These are phyloP conservation scores for Caenorhabditis imperialis DNA, from an alignment of 2,888 invertebrate genomes.

Conservation along the genomic window DNA sequence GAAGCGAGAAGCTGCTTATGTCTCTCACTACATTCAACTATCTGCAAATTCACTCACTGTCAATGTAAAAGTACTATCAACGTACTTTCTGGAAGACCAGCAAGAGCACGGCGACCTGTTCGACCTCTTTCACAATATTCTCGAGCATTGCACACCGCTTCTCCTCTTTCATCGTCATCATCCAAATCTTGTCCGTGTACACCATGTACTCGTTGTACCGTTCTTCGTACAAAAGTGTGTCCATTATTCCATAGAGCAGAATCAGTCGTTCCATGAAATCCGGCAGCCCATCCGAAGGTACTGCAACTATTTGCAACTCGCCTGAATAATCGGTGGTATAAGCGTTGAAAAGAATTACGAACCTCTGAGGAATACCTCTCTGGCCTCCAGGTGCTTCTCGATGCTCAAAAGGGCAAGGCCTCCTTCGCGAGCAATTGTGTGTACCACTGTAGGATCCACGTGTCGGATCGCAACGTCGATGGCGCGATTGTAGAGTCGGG, in stretches of 20 bases:
- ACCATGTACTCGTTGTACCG: conserved; percentile 44
- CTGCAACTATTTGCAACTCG: conserved; percentile 27
- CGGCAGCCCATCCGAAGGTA: conserved; percentile 4
- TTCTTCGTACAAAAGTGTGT: conserved; percentile 30
- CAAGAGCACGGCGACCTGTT: conserved; percentile 31
- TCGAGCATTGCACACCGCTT: conserved; percentile 19
- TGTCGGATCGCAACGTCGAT: conserved; percentile 31
- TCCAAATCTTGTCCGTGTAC: conserved; percentile 46
- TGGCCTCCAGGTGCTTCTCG: conserved; percentile 22
- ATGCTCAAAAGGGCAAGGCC: conserved; percentile 29
- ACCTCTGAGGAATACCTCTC: conserved; percentile 27
- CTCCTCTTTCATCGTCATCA: conserved; percentile 43
- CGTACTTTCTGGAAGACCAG: conserved; percentile 25
- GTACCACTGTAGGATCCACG: conserved; percentile 33
- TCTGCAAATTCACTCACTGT: conserved; percentile 4
- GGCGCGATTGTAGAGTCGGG: conserved; percentile 18
- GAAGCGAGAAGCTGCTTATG: conserved; percentile 27
- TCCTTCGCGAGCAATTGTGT: conserved; percentile 30
- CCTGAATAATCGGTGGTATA: conserved; percentile 5
- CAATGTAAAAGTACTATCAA: background rate
- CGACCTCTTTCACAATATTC: conserved; percentile 38
- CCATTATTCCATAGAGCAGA: conserved; percentile 31
- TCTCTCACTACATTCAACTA: conserved; percentile 39
- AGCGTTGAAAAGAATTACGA: too few relatives aligned
- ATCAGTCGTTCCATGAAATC: conserved; percentile 36